phyloP scores from a whole-genome alignment of 2,797 vertebrate species.

The Sebastes goodei region DNA sequence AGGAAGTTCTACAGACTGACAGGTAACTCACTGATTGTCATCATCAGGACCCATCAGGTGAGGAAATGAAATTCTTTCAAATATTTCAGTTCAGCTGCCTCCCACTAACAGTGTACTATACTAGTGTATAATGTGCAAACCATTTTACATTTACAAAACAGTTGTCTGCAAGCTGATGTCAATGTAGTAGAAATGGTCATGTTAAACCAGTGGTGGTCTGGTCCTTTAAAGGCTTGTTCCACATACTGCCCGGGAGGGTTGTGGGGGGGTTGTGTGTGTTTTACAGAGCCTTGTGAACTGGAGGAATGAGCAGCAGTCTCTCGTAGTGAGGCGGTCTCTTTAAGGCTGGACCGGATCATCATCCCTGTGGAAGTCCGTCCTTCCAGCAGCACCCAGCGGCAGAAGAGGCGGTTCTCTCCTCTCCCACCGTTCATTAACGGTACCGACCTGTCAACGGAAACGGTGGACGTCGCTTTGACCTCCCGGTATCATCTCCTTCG shows the following conservation, averaged over 20 bases:
- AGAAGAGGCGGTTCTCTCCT: slow-evolving; percentile 1
- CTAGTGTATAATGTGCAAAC: background rate
- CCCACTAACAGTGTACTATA: too few species aligned
- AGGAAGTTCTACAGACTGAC: too few species aligned
- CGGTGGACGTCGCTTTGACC: background rate
- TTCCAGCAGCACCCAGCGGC: slow-evolving; percentile 1
- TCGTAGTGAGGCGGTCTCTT: slow-evolving; percentile 37
- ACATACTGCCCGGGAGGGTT: background rate
- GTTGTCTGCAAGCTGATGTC: background rate
- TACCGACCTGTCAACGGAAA: background rate
- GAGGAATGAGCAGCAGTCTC: background rate
- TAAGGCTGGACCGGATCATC: slow-evolving; percentile 44
- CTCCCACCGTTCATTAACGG: background rate
- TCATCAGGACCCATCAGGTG: too few species aligned
- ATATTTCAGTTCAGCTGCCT: too few species aligned
- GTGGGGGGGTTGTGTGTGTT: background rate
- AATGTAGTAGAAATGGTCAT: background rate
- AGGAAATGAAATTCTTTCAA: too few species aligned
- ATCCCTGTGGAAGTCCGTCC: background rate
- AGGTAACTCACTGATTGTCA: too few species aligned
- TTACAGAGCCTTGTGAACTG: background rate
- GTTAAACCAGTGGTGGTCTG: background rate
- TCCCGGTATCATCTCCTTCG: background rate
- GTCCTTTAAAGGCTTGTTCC: background rate
- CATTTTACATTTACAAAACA: background rate